Conservation (phyloP, 2,888 invertebrate species). For the Julus scandinavius region DNA sequence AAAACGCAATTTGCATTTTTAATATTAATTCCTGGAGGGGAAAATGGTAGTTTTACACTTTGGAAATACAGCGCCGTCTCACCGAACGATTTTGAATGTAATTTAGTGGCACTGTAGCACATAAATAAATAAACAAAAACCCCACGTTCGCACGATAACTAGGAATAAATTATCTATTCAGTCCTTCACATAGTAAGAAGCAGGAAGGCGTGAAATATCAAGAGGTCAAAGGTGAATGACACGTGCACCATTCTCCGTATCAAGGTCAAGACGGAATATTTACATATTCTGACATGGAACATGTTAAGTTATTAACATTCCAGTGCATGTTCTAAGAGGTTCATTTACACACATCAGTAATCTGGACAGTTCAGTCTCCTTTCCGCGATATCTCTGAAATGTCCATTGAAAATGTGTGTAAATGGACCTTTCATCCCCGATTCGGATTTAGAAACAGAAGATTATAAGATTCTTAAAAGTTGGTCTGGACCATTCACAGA, state of each 20-base stretch:
- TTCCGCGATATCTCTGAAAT: no score
- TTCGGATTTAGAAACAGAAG: no score
- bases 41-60: conserved; percentile 3
- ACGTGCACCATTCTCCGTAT: background rate
- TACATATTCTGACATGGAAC: background rate
- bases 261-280: background rate
- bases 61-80: background rate
- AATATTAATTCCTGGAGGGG: conserved; percentile 35
- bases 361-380: no score
- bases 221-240: conserved; percentile 17
- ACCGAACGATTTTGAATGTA: background rate
- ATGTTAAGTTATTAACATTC: background rate
- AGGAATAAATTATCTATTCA: background rate
- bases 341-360: no score
- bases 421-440: no score
- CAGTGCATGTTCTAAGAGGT: background rate
- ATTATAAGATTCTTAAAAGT: no score
- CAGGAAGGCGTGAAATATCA: conserved; percentile 12
- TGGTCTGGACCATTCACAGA: no score
- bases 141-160: conserved; percentile 15
- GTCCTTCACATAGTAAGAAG: background rate
- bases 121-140: conserved; percentile 27
- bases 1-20: conserved; percentile 24
- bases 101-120: conserved; percentile 27
- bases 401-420: no score